Evolutionary conservation across 1,140 invertebrate genomes (phyloP), one percentile per base, ranked within the genome.

Genomic region (Antheraea pernyi): DNA sequence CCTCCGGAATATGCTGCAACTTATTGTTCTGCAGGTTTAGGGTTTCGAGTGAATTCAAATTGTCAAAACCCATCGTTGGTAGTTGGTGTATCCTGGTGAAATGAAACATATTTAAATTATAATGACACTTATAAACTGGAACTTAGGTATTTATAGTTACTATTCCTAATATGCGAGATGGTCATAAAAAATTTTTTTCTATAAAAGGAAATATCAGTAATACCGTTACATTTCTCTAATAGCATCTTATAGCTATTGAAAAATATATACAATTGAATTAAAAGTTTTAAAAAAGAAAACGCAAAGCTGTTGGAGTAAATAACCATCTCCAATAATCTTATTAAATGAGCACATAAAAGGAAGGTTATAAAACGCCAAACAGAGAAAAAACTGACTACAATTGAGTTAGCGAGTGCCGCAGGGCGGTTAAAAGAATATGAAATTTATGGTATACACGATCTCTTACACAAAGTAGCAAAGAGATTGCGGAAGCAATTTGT

Each of bases 11-110:
- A 73, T 96, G 95, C 48, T 93, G 94, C 63, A 98, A 84, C 82
- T 97, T 97, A 88, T 98, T 98, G 84, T 98, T 97, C 81, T 97
- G 96, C 42, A 98, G 91, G 84, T 96, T 98, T 6, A 98, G 86
- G 10, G 96, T 97, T 91, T 98, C 97, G 85, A 98, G 86, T 0
- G 97, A 98, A 86, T 98, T 98, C 30, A 98, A 93, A 81, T 97
- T 97, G 72, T 97, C 96, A 76, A 98, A 97, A 10, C 96, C 95
- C 91, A 96, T 93, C 8, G 95, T 93, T 4, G 96, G 97, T 70
- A 98, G 91, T 0, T 94, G 93, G 83, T 96, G 96, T 68, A 98
- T 96, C 89, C 97, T 97, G 89, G 71, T 94, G 13, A 61, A 16
- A 30, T 30, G 18, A 36, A 5, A 39, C 36, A 16, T 53, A 13